Base-by-base conservation (phyloP, 2,888 invertebrate species). In the Herminia tarsipennalis region DNA sequence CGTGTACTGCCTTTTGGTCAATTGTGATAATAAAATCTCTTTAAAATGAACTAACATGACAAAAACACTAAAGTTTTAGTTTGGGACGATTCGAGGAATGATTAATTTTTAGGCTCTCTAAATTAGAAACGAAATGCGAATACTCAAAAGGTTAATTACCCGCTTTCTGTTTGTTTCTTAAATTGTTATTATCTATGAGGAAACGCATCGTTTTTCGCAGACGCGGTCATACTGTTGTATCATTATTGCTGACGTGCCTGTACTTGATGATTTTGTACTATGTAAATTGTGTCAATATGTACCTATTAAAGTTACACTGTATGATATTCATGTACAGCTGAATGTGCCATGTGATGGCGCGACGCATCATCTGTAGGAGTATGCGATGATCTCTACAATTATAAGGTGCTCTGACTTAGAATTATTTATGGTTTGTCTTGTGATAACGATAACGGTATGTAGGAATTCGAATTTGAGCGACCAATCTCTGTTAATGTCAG, bases 331-430 rank as follows among this genome's bases (percentile, higher is more conserved):
- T 85, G 88, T 86, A 86, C 78, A 83, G 84, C 78, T 75, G 74
- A 71, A 66, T 67, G 81, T 78, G 89, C 84, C 89, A 89, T 91
- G 73, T 78, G 83, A 90, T 90, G 90, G 86, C 81, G 78, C 70
- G 73, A 65, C 66, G 73, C 76, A 75, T 81, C 83, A 81, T 81
- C 79, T 80, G 50, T 51, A 73, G 75, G 65, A 78, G 76, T 83
- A 73, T 81, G 83, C 80, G 81, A 85, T 89, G 91, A 92, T 92
- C 89, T 92, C 91, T 92, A 91, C 90, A 89, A 91, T 92, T 90
- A 87, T 89, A 89, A 91, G 92, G 92, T 92, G 92, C 92, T 92
- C 90, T 88, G 85, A 86, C 78, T 83, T 90, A 89, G 87, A 82
- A 83, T 84, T 85, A 88, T 85, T 85, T 80, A 79, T 81, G 84